Evolutionary conservation across 2,113 vertebrate species (phyloP), one percentile per base, ranked within the genome.

Genomic region (human (Homo sapiens)): DNA sequence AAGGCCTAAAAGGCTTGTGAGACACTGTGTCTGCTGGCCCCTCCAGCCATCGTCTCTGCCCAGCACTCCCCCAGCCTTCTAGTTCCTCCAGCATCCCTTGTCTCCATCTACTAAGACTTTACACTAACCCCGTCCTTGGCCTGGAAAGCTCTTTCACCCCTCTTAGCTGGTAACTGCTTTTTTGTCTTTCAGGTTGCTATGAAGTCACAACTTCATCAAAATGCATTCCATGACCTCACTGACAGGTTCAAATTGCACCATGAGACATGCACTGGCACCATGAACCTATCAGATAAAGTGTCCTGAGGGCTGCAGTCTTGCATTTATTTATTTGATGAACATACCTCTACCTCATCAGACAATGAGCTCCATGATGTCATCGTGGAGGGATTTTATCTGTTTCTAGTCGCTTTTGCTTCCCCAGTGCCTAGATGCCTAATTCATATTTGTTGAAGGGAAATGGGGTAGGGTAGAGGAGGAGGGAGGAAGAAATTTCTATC

Each of bases 341-440:
- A 25, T 8, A 40, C 32, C 1, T 38, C 32, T 23, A 3, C 6
- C 38, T 40, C 27, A 16, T 7, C 32, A n/a, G 52, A 13, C 0
- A 0, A 1, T 1, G 35, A 22, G 17, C 17, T 73, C 78, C 22
- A 0, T 1, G 59, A 40, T 2, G 45, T 30, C 20, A 1, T 25
- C 6, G 0, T 0, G 32, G 90, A 22, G 14, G 23, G 18, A 20
- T 23, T 68, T n/a, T 5, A 12, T 32, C 16, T 35, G 10, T 9
- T 57, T 32, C 89, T 32, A 17, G 20, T 57, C 27, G 22, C 61
- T 40, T 86, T 38, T 9, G 2, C 40, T 13, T 32, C 64, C 23
- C 32, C n/a, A 0, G 2, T 68, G 27, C 14, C 27, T 7, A 8
- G 16, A 11, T 6, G n/a, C 27, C 38, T 64, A 38, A 64, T 76